phyloP scores from a whole-genome alignment of 2,888 invertebrate genomes.

The Hypercompe scribonia region DNA sequence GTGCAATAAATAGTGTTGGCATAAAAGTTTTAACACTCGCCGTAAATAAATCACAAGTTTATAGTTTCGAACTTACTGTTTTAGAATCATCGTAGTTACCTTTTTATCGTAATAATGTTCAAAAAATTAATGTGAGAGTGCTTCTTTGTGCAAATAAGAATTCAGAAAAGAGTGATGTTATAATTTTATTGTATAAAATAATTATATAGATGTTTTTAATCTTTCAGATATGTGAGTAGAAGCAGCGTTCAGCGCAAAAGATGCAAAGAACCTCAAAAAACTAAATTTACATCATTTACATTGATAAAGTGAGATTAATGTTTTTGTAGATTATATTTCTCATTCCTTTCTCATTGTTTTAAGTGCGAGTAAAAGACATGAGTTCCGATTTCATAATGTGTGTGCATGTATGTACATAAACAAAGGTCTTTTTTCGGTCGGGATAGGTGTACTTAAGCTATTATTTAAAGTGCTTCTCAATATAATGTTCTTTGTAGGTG shows the following conservation, averaged over 20 bases:
- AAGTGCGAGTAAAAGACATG: no score
- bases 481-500: no score
- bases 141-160: background rate
- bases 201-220: no score
- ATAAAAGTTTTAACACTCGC: slow-evolving; percentile 13
- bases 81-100: background rate
- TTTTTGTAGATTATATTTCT: background rate
- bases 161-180: background rate
- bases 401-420: no score
- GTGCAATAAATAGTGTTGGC: slow-evolving; percentile 6
- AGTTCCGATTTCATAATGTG: no score
- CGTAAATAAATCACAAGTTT: slow-evolving; percentile 22
- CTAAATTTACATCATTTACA: background rate
- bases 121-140: background rate
- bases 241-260: background rate
- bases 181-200: background rate
- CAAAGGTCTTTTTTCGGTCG: no score
- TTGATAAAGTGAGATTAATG: background rate
- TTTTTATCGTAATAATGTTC: background rate
- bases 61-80: slow-evolving; percentile 10
- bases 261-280: background rate
- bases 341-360: no score
- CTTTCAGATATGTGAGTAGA: background rate
- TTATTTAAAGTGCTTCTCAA: no score
- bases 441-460: no score